These are phyloP conservation scores for Bambusicola thoracicus DNA, from an alignment of 2,113 vertebrate genomes.

Conservation along the genomic window DNA sequence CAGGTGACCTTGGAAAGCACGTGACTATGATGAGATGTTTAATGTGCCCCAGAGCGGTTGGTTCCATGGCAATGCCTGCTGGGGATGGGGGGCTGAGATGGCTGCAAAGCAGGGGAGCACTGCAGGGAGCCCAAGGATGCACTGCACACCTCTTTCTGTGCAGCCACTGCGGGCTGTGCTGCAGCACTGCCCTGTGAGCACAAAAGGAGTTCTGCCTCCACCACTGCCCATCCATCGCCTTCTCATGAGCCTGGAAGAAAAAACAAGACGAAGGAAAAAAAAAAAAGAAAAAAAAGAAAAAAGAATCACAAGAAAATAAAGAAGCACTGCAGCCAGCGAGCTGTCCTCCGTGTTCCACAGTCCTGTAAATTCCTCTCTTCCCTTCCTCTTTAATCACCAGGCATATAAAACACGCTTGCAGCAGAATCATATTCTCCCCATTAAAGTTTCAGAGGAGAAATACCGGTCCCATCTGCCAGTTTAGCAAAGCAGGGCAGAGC, in stretches of 20 bases:
- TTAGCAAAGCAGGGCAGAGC: conserved; percentile 53
- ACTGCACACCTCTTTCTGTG: background rate
- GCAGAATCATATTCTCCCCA: conserved; percentile 45
- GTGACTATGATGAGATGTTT: rapidly evolving
- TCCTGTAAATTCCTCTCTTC: conserved; percentile 58
- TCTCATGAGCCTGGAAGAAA: conserved; percentile 28
- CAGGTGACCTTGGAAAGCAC: background rate
- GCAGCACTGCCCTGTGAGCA: background rate
- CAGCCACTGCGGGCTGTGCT: background rate
- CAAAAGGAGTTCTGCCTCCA: conserved; percentile 27
- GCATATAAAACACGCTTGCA: conserved; percentile 39
- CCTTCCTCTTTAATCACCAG: conserved; percentile 46
- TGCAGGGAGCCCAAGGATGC: background rate
- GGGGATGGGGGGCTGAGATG: background rate
- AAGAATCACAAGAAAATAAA: conserved; percentile 56
- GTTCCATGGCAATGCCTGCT: background rate
- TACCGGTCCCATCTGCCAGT: conserved; percentile 50
- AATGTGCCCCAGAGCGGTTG: background rate
- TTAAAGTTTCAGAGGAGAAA: conserved; percentile 64
- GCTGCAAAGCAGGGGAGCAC: background rate
- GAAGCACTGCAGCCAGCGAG: conserved; percentile 43
- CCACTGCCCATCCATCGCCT: conserved; percentile 21
- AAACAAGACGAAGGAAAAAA: conserved; percentile 28
- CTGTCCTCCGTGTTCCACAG: conserved; percentile 32
- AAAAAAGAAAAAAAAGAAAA: conserved; percentile 29